Conservation (phyloP, 2,888 invertebrate species). For the Morinoia aosen region DNA sequence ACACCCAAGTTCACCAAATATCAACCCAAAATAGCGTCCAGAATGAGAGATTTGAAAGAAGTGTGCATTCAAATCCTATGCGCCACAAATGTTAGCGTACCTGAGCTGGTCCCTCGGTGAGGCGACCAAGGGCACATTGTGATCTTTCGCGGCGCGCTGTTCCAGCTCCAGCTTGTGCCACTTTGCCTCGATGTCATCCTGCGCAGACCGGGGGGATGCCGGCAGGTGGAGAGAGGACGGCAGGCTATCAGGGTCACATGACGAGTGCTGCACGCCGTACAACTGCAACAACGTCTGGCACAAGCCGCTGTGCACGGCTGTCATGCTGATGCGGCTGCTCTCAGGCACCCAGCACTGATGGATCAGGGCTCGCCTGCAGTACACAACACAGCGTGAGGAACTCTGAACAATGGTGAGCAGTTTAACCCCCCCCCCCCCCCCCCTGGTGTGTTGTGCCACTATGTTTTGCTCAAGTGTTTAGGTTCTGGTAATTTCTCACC, state of each 20-base stretch:
- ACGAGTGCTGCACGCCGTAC: constrained; percentile 18
- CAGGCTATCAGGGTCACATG: neutral
- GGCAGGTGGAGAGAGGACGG: constrained; percentile 22
- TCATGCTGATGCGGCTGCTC: constrained; percentile 35
- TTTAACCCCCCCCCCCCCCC: too few species aligned
- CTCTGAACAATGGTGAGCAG: too few species aligned
- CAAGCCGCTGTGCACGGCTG: constrained; percentile 40
- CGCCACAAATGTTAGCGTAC: neutral
- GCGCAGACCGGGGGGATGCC: neutral
- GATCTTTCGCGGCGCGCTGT: neutral
- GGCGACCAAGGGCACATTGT: neutral
- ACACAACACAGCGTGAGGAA: too few species aligned
- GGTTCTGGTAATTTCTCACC: too few species aligned
- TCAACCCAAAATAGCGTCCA: too few species aligned
- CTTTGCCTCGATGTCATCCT: constrained; percentile 56
- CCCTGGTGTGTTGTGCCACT: too few species aligned
- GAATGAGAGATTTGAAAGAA: too few species aligned
- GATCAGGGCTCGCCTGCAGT: constrained; percentile 18
- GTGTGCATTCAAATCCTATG: neutral
- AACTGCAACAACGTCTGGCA: constrained; percentile 14
- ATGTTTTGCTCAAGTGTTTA: too few species aligned
- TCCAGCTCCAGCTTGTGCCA: constrained; percentile 9
- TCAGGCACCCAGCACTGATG: constrained; percentile 46
- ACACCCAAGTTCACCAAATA: too few species aligned
- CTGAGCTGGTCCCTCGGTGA: neutral